Base-by-base conservation (phyloP, 2,888 invertebrate species). In the Drosophila emarginata region DNA sequence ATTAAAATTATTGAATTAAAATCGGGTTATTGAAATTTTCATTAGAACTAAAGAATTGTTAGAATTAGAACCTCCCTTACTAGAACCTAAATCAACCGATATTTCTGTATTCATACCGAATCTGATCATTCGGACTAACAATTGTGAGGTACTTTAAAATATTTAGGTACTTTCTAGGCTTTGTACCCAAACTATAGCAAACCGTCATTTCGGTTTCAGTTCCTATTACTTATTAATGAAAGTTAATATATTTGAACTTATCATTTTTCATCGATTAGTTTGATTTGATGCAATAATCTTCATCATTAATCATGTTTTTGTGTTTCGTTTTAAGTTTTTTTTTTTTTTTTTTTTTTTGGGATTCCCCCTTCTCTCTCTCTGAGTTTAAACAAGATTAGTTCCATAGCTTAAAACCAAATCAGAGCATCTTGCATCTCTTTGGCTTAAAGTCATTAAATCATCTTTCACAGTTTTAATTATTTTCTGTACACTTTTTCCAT, bases 401-500 rank as follows among this genome's bases (percentile, higher is more conserved):
- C 45, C 45, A 45, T 45, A 18, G 45, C 18, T 45, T 45, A 21
- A 45, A 45, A 45, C 18, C 45, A 45, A 45, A 45, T 45, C 45
- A 45, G 45, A 45, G 45, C 45, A 45, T 45, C 18, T 45, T 45
- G 45, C 18, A 32, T 32, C 32, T 32, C 2, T 9, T 21, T 45
- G 45, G 18, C 32, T 9, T 32, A 9, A 12, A 18, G 18, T 45
- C 45, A 45, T 45, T 45, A 21, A 45, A 45, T 45, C 45, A 45
- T 45, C 14, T 57, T 23, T 39, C 21, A 23, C 14, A 57, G 21
- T 39, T 57, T 39, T 57, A n/a, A 12, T 36, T 14, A 11, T n/a
- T 21, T 56, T 36, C n/a, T 39, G 5, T 21, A 37, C 45, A 45
- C 18, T 37, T 37, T 21, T 36, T 36, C 3, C 2, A 37, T 15